phyloP scores from a whole-genome alignment of 2,797 vertebrate genomes.

The Denticeps clupeoides region DNA sequence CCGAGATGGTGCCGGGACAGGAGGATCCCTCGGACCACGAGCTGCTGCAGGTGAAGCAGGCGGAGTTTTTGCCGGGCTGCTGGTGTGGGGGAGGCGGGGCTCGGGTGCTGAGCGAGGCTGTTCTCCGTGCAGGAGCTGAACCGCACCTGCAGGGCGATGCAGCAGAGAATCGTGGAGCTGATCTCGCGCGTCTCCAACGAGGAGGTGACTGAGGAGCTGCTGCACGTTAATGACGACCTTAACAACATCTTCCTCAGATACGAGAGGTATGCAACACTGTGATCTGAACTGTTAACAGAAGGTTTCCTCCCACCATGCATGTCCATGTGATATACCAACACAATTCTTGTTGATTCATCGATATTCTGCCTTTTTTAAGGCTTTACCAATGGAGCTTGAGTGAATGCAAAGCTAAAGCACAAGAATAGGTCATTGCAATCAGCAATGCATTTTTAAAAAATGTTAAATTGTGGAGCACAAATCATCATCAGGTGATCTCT shows the following conservation, averaged over 20 bases:
- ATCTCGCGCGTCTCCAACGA: constrained; percentile 86
- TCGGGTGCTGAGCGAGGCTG: background rate
- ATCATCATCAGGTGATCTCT: too few relatives aligned
- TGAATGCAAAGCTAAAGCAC: too few relatives aligned
- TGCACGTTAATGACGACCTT: constrained; percentile 88
- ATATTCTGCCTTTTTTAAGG: too few relatives aligned
- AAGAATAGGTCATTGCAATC: too few relatives aligned
- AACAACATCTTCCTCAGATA: constrained; percentile 92
- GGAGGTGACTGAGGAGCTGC: constrained; percentile 86
- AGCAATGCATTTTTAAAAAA: too few relatives aligned
- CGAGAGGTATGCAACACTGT: constrained; percentile 65
- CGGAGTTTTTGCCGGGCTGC: background rate
- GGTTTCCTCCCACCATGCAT: background rate
- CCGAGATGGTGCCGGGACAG: constrained; percentile 90
- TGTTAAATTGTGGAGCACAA: too few relatives aligned
- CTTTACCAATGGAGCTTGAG: too few relatives aligned
- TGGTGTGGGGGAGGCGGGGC: background rate
- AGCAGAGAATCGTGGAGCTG: constrained; percentile 86
- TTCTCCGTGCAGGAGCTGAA: constrained; percentile 71
- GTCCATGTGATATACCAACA: background rate
- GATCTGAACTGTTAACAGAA: background rate
- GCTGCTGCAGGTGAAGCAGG: constrained; percentile 42
- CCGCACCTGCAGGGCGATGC: constrained; percentile 88
- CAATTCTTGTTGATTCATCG: background rate
- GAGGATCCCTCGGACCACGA: constrained; percentile 89